phyloP scores from a whole-genome alignment of 2,113 vertebrate species.

The Maccullochella peelii region DNA sequence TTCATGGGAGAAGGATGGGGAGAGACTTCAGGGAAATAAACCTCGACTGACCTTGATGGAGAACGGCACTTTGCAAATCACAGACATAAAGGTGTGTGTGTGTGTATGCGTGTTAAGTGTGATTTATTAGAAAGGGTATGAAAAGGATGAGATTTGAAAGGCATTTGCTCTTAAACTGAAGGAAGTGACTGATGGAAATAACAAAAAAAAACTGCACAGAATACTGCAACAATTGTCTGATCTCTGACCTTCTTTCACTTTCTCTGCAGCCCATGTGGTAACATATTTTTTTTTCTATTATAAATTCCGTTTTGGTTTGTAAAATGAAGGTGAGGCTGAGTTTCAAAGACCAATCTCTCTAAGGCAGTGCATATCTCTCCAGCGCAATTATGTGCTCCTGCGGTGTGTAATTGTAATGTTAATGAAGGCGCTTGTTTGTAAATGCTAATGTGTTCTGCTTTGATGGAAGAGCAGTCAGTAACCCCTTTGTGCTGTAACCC shows the following conservation, averaged over 20 bases:
- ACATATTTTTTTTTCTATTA: conserved; percentile 38
- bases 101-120: not conserved
- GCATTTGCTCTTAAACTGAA: conserved; percentile 16
- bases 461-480: conserved; percentile 73
- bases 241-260: conserved; percentile 50
- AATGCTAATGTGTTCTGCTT: conserved; percentile 74
- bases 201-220: conserved; percentile 15
- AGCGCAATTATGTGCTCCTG: conserved; percentile 73
- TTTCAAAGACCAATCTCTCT: conserved; percentile 69
- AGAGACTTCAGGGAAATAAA: conserved; percentile 83
- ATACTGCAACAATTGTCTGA: conserved; percentile 32
- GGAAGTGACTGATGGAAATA: conserved; percentile 23
- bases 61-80: conserved; percentile 91
- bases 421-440: conserved; percentile 81
- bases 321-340: conserved; percentile 63
- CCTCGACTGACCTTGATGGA: conserved; percentile 87
- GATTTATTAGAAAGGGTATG: conserved; percentile 47
- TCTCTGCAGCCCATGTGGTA: conserved; percentile 10
- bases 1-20: conserved; percentile 92
- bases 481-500: conserved; percentile 57
- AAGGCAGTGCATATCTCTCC: conserved; percentile 65
- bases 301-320: conserved; percentile 39
- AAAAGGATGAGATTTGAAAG: conserved; percentile 46
- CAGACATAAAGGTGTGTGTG: conserved; percentile 85
- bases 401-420: conserved; percentile 78